Evolutionary conservation across 2,113 vertebrate species (phyloP).

Genomic region (Pavo muticus): DNA sequence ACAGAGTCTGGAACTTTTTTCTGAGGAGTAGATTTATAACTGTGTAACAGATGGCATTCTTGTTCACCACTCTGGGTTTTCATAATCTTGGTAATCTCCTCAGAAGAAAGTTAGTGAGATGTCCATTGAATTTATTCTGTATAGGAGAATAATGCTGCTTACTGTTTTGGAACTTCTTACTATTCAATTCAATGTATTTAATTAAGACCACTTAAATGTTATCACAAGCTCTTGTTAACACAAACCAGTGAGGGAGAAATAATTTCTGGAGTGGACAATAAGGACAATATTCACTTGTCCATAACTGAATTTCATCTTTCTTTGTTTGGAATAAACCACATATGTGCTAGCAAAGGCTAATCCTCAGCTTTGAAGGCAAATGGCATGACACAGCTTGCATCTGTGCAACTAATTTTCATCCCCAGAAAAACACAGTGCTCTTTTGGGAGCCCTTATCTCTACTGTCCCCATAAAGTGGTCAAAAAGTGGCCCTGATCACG

Average conservation of each 20-base stretch:
- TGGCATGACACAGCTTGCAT: background rate
- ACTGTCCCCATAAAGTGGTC: background rate
- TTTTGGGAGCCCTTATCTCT: background rate
- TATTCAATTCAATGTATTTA: background rate
- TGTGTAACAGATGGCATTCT: background rate
- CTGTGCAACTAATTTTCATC: background rate
- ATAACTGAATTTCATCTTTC: background rate
- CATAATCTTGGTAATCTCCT: background rate
- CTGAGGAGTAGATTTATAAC: background rate
- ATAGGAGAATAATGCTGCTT: background rate
- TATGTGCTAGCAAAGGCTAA: background rate
- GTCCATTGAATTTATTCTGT: background rate
- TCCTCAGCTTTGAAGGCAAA: background rate
- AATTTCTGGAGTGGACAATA: background rate
- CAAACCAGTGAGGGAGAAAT: background rate
- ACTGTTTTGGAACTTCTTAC: background rate
- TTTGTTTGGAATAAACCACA: background rate
- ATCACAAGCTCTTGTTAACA: background rate
- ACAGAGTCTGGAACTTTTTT: background rate
- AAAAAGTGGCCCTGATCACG: rapidly evolving
- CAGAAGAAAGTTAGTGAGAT: background rate
- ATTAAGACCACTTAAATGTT: background rate
- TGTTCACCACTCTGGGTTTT: background rate
- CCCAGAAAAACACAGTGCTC: background rate
- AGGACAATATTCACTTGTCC: background rate